A percentile compares a stretch with the other conserved stretches of the same genome.
These are phyloP conservation scores for Otis tarda DNA, from an alignment of 2,113 vertebrate species.

Conservation along the genomic window DNA sequence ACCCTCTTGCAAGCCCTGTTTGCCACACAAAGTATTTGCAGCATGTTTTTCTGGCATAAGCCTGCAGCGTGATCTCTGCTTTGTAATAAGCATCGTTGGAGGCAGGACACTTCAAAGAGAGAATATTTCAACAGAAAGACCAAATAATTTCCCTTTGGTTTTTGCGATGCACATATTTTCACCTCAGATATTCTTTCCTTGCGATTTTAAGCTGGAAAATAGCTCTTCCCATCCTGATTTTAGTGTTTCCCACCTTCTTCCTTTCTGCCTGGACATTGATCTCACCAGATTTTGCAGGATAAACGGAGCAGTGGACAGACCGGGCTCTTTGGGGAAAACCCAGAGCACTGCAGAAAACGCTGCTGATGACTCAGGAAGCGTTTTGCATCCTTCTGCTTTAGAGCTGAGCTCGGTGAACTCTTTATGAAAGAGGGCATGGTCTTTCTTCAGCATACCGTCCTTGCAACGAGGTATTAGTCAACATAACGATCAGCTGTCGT, in stretches of 20 bases:
- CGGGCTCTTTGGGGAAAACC: not conserved
- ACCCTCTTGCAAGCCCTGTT: not conserved
- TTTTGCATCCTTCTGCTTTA: not conserved
- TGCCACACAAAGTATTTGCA: constrained; percentile 10
- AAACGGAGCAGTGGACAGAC: not conserved
- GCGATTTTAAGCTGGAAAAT: not conserved
- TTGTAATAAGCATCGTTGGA: not conserved
- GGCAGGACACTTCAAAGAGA: not conserved
- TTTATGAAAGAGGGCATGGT: not conserved
- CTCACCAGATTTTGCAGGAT: not conserved
- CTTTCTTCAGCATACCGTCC: not conserved
- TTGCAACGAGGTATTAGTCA: rapidly evolving
- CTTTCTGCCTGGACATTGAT: not conserved
- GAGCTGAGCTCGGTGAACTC: not conserved
- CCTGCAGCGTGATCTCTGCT: not conserved
- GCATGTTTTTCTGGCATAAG: not conserved
- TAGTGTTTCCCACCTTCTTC: not conserved
- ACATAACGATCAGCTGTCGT: not conserved
- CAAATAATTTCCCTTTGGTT: not conserved
- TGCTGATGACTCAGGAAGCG: not conserved
- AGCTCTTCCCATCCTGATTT: not conserved
- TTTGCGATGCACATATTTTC: not conserved
- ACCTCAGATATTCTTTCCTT: not conserved
- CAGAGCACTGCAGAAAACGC: not conserved
- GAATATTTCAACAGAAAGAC: not conserved